Evolutionary conservation across 2,113 vertebrate genomes (phyloP), one percentile per base, ranked within the genome.

Genomic region (Prunella himalayana): DNA sequence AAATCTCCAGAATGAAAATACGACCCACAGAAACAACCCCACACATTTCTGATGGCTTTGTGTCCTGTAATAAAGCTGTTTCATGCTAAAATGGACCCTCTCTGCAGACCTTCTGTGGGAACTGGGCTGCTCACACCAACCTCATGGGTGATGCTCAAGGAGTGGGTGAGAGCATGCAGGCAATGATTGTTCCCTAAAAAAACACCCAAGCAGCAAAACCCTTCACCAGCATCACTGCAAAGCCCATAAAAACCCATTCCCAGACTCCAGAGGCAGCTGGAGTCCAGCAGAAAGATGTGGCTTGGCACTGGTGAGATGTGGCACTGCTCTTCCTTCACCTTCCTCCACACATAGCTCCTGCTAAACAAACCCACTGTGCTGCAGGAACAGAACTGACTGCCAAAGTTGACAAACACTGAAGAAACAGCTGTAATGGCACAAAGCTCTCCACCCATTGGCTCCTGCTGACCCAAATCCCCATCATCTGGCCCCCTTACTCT

Each of bases 91-190:
- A 83, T 3, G 11, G 41, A 28, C 13, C 6, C 8, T 27, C 41
- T 35, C 49, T 45, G 49, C 20, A 68, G 49, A 66, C 1, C 4
- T 61, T 33, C 37, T n/a, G 16, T 1, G 1, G 4, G 25, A 82
- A 30, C 33, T 59, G 18, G 16, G 27, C n/a, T 44, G 16, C 37
- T 86, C 44, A 14, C 11, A 33, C 15, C 27, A 64, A 5, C 11
- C 19, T 59, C 27, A 25, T 0, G 17, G 31, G 17, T 21, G 49
- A 82, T 64, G n/a, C 59, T 84, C 18, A 49, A 35, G 15, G 18
- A 53, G 16, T 0, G 1, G 10, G 51, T 0, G 0, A 68, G 20
- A 33, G 28, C 10, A 42, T 0, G 4, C 12, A 68, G 22, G 35
- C 37, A 75, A 27, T 0, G 2, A 53, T 1, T 0, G 1, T 2